phyloP scores from a whole-genome alignment of 2,113 vertebrate genomes.

The Pseudolaguvia tuberculata region DNA sequence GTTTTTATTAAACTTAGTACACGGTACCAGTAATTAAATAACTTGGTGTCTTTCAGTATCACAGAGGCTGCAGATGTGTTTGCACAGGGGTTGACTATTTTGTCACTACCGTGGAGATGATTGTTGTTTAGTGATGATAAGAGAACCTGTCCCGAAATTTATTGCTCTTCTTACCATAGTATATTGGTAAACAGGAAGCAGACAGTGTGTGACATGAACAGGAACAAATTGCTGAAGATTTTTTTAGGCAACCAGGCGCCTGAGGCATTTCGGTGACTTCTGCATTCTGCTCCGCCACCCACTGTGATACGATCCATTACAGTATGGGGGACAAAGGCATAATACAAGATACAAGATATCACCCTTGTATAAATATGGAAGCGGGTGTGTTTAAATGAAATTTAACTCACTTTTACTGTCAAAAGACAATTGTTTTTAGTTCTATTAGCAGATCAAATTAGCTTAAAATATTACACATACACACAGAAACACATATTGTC shows the following conservation, averaged over 20 bases:
- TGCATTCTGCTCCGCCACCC: conserved; percentile 30
- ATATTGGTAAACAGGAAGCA: conserved; percentile 49
- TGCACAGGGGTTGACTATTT: neutral
- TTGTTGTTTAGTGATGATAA: conserved; percentile 35
- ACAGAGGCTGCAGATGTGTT: neutral
- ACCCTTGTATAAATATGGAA: neutral
- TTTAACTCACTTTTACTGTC: neutral
- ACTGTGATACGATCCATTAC: conserved; percentile 2
- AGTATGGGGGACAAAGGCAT: conserved; percentile 7
- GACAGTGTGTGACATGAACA: conserved; percentile 49
- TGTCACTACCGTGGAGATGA: conserved; percentile 5
- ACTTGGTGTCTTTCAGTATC: neutral
- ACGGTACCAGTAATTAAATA: neutral
- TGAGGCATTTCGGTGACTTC: conserved; percentile 24
- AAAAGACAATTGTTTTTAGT: neutral
- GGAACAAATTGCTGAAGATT: conserved; percentile 48
- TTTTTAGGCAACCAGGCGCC: conserved; percentile 41
- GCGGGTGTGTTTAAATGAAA: neutral
- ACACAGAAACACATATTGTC: neutral
- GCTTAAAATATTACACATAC: neutral
- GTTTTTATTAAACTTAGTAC: neutral
- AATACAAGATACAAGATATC: neutral
- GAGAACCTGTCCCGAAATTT: conserved; percentile 33
- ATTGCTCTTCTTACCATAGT: conserved; percentile 39
- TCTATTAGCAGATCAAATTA: neutral